Base-by-base conservation (phyloP, 1,140 invertebrate genomes). In the Limonius californicus region DNA sequence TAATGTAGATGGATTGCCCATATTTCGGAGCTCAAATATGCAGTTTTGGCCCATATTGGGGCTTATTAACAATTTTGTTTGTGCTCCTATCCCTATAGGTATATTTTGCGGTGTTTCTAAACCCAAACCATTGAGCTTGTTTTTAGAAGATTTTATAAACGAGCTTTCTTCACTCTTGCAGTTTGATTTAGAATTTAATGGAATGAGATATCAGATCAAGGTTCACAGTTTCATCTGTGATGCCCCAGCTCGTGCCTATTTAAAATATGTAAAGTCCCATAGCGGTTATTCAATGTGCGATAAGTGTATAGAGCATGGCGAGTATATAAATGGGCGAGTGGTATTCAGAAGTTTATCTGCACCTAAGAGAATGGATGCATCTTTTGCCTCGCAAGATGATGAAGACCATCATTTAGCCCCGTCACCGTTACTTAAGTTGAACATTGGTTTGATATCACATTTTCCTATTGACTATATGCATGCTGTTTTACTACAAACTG, bases 391-490 rank as follows among this genome's bases (percentile, higher is more conserved):
- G 6, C 45, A 59, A 50, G 2, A 12, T 9, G 45, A 70, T 58
- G 35, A 61, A 57, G 27, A 66, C 20, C 64, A 69, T 61, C 72
- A 74, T 54, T 57, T 16, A 19, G 59, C 58, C n/a, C 54, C 30
- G 32, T 62, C 62, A 20, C 59, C 58, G 30, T 57, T 74, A n/a
- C 27, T 21, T 9, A 47, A 61, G 27, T 27, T 70, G 47, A 47
- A 54, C 9, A 55, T 77, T 35, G 63, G 66, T 19, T 30, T 73
- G 39, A 64, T 74, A 15, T 27, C 63, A 30, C 35, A 67, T 32
- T 71, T 78, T 64, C 66, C 70, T 3, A 39, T 74, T 12, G 72
- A 76, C 19, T 73, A 72, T 53, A 72, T 76, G 68, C 73, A 76
- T 62, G 55, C 72, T 35, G 47, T 71, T 20, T 74, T 67, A 55